phyloP scores from a whole-genome alignment of 2,888 invertebrate species.

The Machimus atricapillus region DNA sequence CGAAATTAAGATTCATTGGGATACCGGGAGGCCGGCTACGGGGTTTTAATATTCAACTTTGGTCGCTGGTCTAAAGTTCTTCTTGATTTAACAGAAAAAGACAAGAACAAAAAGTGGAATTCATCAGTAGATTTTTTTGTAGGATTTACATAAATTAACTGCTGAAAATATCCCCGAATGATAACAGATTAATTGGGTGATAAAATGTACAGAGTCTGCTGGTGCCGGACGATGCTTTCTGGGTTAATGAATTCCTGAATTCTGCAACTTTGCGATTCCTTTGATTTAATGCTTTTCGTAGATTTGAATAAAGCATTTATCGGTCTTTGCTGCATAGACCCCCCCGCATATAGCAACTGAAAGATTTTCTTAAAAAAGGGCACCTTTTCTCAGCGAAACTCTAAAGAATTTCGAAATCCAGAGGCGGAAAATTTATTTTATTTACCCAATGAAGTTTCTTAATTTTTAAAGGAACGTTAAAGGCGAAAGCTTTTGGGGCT shows the following conservation, averaged over 20 bases:
- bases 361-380: not conserved
- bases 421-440: not conserved
- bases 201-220: conserved; percentile 11
- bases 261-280: not conserved
- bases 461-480: not conserved
- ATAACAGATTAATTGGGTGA: conserved; percentile 35
- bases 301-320: not conserved
- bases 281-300: not conserved
- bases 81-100: not conserved
- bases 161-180: conserved; percentile 6
- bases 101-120: not conserved
- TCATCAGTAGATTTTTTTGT: not conserved
- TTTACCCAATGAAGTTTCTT: not conserved
- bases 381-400: not conserved
- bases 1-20: conserved; percentile 45
- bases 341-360: not conserved
- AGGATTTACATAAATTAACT: conserved; percentile 36
- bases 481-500: too few relatives aligned
- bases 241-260: not conserved
- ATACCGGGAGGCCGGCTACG: conserved; percentile 1
- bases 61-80: not conserved
- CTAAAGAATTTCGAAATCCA: not conserved
- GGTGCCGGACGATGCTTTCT: not conserved
- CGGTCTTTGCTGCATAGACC: not conserved
- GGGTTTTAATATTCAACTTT: conserved; percentile 34